A percentile compares a stretch with the other conserved stretches of the same genome.
phyloP scores from a whole-genome alignment of 37 sponge, comb jelly and placozoan genomes.

The Ephydatia muelleri region DNA sequence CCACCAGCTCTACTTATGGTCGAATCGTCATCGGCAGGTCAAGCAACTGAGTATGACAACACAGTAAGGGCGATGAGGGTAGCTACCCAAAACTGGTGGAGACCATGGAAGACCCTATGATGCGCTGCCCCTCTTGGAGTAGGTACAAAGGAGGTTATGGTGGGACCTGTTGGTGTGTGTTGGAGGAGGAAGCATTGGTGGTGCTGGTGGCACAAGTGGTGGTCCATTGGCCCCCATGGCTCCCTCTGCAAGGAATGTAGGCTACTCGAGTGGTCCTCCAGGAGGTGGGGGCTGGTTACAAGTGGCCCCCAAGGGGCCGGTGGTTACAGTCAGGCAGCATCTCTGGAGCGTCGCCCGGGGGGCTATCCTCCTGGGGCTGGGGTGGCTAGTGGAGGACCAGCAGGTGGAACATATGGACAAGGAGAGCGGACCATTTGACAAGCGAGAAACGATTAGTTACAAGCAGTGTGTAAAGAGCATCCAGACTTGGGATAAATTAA shows the following conservation, averaged over 20 bases:
- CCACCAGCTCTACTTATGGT: background rate
- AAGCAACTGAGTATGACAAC: background rate
- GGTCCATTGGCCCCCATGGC: background rate
- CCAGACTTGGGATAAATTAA: too few species aligned
- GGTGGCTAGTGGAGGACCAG: background rate
- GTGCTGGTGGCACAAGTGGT: background rate
- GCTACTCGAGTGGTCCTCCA: background rate
- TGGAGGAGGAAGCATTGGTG: background rate
- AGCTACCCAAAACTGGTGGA: background rate
- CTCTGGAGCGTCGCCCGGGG: background rate
- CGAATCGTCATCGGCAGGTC: background rate
- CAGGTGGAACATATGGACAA: background rate
- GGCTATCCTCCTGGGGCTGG: background rate
- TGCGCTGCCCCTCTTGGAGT: background rate
- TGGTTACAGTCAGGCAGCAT: background rate
- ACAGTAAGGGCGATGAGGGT: background rate
- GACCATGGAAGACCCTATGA: background rate
- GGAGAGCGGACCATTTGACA: background rate
- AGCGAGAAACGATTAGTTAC: background rate
- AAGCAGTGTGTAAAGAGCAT: too few species aligned
- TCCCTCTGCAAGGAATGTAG: background rate
- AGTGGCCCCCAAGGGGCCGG: background rate
- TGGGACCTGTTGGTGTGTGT: background rate
- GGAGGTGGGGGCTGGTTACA: slow-evolving; percentile 1
- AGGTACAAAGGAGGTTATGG: background rate